Percentiles rank a stretch among this genome's conserved stretches.
Evolutionary conservation across 2,113 vertebrate species (phyloP).

Genomic region (Emydocephalus ijimae): DNA sequence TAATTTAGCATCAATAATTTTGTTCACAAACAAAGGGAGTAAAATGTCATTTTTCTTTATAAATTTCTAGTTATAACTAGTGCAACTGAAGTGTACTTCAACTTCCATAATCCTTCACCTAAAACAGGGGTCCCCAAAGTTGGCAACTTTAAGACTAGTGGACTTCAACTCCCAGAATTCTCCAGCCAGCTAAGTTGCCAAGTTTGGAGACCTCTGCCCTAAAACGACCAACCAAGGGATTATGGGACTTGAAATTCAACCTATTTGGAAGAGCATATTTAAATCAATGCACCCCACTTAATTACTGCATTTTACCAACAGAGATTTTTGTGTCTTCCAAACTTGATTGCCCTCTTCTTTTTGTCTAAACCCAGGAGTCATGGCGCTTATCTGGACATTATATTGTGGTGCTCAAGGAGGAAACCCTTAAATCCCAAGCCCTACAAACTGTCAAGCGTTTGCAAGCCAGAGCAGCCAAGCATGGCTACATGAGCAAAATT

Average conservation of each 20-base stretch:
- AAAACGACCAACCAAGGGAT: not conserved
- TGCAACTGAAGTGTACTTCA: not conserved
- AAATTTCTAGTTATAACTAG: not conserved
- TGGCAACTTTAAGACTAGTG: too few species aligned
- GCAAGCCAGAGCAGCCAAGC: slow-evolving; percentile 68
- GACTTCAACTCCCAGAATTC: too few species aligned
- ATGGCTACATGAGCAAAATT: slow-evolving; percentile 71
- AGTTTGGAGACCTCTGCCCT: too few species aligned
- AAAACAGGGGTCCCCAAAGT: too few species aligned
- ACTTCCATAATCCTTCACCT: not conserved
- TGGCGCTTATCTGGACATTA: slow-evolving; percentile 84
- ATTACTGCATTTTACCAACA: not conserved
- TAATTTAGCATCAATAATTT: not conserved
- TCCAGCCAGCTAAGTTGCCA: too few species aligned
- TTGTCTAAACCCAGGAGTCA: slow-evolving; percentile 60
- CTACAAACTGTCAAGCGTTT: slow-evolving; percentile 64
- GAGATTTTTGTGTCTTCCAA: not conserved
- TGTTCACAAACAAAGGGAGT: not conserved
- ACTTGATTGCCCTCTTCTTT: not conserved
- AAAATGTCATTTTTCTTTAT: not conserved
- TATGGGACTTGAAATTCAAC: not conserved
- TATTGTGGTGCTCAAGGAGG: slow-evolving; percentile 74
- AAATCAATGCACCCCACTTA: not conserved
- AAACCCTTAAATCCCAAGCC: slow-evolving; percentile 62
- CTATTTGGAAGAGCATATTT: not conserved